Percentiles rank a stretch among this genome's conserved stretches.
phyloP scores from a whole-genome alignment of 2,797 vertebrate species.

The Pangasius krempfi region DNA sequence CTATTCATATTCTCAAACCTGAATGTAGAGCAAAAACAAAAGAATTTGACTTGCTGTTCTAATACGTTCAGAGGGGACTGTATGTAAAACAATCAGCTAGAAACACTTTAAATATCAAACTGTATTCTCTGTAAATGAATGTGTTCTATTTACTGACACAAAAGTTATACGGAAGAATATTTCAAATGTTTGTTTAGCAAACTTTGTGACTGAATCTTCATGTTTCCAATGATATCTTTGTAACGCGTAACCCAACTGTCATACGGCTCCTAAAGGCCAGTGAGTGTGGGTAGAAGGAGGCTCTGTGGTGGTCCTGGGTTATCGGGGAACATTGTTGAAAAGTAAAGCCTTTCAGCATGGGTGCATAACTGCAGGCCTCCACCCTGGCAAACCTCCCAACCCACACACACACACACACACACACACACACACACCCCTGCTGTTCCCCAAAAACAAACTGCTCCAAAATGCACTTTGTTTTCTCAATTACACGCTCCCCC shows the following conservation, averaged over 20 bases:
- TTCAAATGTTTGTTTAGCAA: background rate
- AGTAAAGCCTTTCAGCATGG: constrained; percentile 37
- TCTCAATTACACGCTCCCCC: constrained; percentile 69
- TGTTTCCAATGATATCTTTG: background rate
- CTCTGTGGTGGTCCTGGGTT: constrained; percentile 51
- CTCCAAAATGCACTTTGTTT: constrained; percentile 74
- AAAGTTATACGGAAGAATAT: background rate
- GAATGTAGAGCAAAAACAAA: background rate
- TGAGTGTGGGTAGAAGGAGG: background rate
- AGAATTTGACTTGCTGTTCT: background rate
- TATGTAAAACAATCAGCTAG: background rate
- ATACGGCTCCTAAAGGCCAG: background rate
- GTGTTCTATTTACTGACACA: background rate
- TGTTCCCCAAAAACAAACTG: constrained; percentile 73
- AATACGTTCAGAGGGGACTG: background rate
- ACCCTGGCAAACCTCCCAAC: constrained; percentile 52
- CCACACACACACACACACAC: constrained; percentile 49
- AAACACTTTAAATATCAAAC: background rate
- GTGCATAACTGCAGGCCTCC: constrained; percentile 47
- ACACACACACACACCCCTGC: constrained; percentile 57
- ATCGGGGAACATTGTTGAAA: constrained; percentile 40
- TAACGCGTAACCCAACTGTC: background rate
- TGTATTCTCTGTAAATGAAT: background rate
- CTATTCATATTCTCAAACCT: background rate
- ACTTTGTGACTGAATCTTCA: background rate